These are phyloP conservation scores for Cyprichromis sp. DNA, from an alignment of 2,113 vertebrate genomes.

Conservation along the genomic window DNA sequence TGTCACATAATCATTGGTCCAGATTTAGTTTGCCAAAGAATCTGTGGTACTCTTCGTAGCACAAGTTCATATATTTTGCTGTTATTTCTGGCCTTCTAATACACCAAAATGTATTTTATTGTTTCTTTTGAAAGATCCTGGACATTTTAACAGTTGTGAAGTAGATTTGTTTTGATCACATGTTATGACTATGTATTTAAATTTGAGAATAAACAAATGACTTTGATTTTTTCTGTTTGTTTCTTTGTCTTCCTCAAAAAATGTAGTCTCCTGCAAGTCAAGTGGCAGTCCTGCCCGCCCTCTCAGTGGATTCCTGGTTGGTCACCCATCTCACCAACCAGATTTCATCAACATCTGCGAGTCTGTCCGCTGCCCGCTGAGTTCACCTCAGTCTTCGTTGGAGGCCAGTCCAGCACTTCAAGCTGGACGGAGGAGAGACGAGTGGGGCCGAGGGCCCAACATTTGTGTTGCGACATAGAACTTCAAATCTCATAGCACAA, in stretches of 20 bases:
- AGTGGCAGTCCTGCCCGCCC: not conserved
- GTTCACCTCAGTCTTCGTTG: not conserved
- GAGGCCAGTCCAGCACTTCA: constrained; percentile 42
- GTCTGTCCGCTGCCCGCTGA: not conserved
- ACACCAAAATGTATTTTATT: not conserved
- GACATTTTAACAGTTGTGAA: not conserved
- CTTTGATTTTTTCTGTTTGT: not conserved
- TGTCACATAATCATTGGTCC: not conserved
- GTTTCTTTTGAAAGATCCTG: not conserved
- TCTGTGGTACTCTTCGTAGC: not conserved
- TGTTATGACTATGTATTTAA: not conserved
- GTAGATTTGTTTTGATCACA: not conserved
- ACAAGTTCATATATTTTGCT: not conserved
- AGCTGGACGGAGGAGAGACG: constrained; percentile 70
- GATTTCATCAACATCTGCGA: not conserved
- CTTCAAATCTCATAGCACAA: constrained; percentile 2
- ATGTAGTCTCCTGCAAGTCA: not conserved
- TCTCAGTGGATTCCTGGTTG: constrained; percentile 2
- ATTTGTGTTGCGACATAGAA: constrained; percentile 69
- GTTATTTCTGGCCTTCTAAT: not conserved
- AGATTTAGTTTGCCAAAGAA: not conserved
- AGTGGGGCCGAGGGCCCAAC: constrained; percentile 57
- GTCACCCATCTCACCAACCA: not conserved
- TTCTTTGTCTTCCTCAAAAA: not conserved
- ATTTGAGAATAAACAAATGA: not conserved